phyloP scores from a whole-genome alignment of 2,888 invertebrate species.

The Agriotes lineatus region DNA sequence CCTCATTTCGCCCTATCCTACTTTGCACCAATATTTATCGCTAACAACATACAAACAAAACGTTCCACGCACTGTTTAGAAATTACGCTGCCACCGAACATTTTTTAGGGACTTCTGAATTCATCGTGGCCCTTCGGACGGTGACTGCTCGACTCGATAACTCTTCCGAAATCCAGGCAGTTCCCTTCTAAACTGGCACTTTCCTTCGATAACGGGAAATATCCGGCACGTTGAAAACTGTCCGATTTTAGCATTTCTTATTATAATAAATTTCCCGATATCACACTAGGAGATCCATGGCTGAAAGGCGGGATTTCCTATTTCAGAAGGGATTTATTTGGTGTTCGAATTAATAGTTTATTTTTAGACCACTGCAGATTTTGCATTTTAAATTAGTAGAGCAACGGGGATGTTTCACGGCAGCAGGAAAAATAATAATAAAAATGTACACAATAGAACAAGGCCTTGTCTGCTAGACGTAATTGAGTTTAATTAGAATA shows the following conservation, averaged over 20 bases:
- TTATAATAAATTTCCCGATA: slow-evolving; percentile 22
- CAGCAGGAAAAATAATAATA: background rate
- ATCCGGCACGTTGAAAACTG: slow-evolving; percentile 14
- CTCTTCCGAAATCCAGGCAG: slow-evolving; percentile 20
- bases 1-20: slow-evolving; percentile 27
- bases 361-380: background rate
- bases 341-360: background rate
- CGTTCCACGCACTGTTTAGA: slow-evolving; percentile 16
- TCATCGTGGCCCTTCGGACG: slow-evolving; percentile 11
- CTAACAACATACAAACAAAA: slow-evolving; percentile 21
- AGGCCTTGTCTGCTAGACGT: background rate
- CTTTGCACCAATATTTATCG: slow-evolving; percentile 32
- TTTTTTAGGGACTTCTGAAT: slow-evolving; percentile 13
- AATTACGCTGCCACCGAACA: slow-evolving; percentile 16
- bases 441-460: background rate
- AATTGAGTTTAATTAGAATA: slow-evolving; percentile 16
- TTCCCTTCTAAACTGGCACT: slow-evolving; percentile 14
- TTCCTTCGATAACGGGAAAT: slow-evolving; percentile 19
- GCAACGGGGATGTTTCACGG: background rate
- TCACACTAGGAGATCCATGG: slow-evolving; percentile 1
- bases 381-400: slow-evolving; percentile 1
- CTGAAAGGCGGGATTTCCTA: slow-evolving; percentile 10
- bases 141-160: slow-evolving; percentile 23
- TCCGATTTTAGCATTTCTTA: slow-evolving; percentile 25
- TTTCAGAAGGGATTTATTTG: background rate